Conservation (phyloP, 2,888 invertebrate species). For the Leucozona laternaria region DNA sequence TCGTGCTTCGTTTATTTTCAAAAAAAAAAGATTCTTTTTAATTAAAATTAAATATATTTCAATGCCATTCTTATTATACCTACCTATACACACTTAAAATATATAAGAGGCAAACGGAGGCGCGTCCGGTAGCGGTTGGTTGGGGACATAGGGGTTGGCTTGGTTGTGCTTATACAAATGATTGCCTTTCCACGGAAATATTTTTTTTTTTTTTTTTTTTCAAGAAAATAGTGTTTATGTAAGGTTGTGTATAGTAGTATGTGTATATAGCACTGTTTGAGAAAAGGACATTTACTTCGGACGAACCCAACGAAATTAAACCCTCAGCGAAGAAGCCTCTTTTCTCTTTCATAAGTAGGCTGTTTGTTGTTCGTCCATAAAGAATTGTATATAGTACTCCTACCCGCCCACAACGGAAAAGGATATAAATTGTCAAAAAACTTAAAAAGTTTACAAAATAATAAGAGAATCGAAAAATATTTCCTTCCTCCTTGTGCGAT, state of each 20-base stretch:
- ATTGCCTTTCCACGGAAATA: constrained; percentile 37
- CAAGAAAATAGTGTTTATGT: not conserved
- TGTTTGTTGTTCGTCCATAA: not conserved
- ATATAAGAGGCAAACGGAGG: constrained; percentile 15
- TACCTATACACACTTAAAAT: constrained; percentile 29
- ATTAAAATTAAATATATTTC: constrained; percentile 39
- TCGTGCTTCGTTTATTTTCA: constrained; percentile 40
- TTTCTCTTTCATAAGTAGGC: not conserved
- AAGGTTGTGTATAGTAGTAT: not conserved
- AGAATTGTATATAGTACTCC: not conserved
- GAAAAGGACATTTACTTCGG: constrained; percentile 37
- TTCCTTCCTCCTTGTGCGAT: constrained; percentile 35
- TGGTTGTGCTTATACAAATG: constrained; percentile 49
- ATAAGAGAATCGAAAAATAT: constrained; percentile 15
- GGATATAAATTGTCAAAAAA: constrained; percentile 65
- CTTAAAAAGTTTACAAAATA: constrained; percentile 16
- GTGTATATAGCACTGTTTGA: not conserved
- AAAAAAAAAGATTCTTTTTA: constrained; percentile 11
- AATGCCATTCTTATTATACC: constrained; percentile 55
- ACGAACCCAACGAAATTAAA: constrained; percentile 2
- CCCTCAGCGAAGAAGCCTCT: not conserved
- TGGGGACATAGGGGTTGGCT: not conserved
- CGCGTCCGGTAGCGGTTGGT: constrained; percentile 12
- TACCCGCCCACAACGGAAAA: constrained; percentile 4
- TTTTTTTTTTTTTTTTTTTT: constrained; percentile 9